Conservation (phyloP, 2,888 invertebrate genomes). For the Brachypalpus laphriformis region DNA sequence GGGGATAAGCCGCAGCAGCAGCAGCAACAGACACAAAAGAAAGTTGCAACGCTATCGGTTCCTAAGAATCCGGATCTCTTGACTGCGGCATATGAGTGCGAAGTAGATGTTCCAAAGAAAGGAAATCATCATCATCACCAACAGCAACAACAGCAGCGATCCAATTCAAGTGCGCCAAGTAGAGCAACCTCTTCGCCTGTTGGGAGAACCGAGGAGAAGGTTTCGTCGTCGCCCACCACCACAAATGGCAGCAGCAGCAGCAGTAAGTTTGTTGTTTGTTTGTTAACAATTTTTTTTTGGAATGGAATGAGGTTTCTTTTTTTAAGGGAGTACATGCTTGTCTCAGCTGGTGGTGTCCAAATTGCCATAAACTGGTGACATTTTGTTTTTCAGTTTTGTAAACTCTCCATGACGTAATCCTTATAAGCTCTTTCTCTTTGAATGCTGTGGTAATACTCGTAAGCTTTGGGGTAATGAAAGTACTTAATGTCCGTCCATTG, state of each 20-base stretch:
- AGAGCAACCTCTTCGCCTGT: conserved; percentile 51
- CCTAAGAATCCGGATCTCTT: conserved; percentile 68
- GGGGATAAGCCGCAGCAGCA: conserved; percentile 30
- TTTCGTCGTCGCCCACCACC: conserved; percentile 55
- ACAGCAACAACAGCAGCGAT: conserved; percentile 25
- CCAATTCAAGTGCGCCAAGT: conserved; percentile 60
- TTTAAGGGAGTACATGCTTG: neutral
- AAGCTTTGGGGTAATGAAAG: neutral
- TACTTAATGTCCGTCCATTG: neutral
- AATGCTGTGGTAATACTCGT: neutral
- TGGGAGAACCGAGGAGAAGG: conserved; percentile 47
- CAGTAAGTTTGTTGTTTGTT: conserved; percentile 48
- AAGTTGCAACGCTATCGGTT: conserved; percentile 63
- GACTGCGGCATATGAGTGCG: conserved; percentile 35
- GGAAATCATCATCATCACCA: conserved; percentile 52
- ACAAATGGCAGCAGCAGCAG: conserved; percentile 43
- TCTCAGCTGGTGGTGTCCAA: neutral
- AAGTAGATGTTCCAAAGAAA: conserved; percentile 63
- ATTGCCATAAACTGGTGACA: neutral
- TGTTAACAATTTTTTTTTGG: conserved; percentile 10
- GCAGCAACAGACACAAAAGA: conserved; percentile 55
- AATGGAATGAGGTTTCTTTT: neutral
- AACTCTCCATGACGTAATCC: neutral
- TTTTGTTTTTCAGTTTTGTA: neutral
- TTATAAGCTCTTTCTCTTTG: neutral